Base-by-base conservation (phyloP, 2,797 vertebrate genomes). In the Girardinus metallicus region DNA sequence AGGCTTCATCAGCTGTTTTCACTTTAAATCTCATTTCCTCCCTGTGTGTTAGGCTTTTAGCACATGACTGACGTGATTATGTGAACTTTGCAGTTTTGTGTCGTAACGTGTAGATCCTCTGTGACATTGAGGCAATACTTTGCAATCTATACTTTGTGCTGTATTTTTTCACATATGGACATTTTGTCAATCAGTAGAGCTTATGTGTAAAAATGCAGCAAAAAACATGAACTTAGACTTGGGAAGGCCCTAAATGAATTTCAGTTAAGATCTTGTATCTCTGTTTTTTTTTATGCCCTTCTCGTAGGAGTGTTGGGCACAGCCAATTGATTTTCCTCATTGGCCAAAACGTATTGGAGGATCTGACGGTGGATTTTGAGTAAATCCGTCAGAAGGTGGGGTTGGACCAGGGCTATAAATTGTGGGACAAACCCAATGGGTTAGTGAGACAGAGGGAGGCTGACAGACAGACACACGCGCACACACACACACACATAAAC, bases 371-470 rank as follows among this genome's bases (percentile, higher is more conserved):
- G 49, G 44, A 26, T 70, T 47, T 31, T 76, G 76, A 76, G 68
- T 46, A 46, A 68, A 68, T 80, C 34, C 0, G 41, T 43, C 55
- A 74, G 64, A 62, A 86, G 78, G 81, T 78, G 72, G 49, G 55
- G 74, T 26, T 53, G 34, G 43, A 26, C 76, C 47, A 76, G 51
- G 57, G 29, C 82, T 84, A 85, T 89, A 88, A 85, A 91, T 77
- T 81, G 83, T 75, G 41, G 74, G 71, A 77, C 74, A 49, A 72
- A 77, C 81, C 53, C 41, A 83, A 47, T 64, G 71, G 49, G 75
- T 80, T 49, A 64, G 80, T 83, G 75, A 87, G 74, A 83, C 51
- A 85, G n/a, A 62, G 41, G 76, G 12, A 73, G 41, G 57, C 57
- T 72, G 75, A 43, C 5, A 46, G 66, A 60, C 34, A 62, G n/a